A percentile compares a stretch with the other conserved stretches of the same genome.
These are phyloP conservation scores for Engraulis encrasicolus DNA, from an alignment of 2,113 vertebrate genomes.

Conservation along the genomic window DNA sequence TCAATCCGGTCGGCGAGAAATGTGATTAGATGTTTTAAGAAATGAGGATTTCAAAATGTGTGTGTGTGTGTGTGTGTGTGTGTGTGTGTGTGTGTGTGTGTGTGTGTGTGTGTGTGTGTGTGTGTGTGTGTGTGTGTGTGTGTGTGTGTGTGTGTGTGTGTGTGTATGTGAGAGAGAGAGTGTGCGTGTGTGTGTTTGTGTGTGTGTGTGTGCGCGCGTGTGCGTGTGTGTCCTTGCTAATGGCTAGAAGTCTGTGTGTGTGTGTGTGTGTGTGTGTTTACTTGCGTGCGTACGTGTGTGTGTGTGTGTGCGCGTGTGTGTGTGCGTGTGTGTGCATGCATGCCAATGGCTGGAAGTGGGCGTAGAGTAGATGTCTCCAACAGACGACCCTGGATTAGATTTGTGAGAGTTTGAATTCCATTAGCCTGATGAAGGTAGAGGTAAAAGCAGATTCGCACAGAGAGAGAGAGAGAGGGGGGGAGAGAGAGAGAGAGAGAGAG, in stretches of 20 bases:
- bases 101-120: background rate
- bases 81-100: background rate
- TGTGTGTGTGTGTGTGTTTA: background rate
- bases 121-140: background rate
- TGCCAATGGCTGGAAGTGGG: constrained; percentile 27
- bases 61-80: background rate
- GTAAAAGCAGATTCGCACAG: background rate
- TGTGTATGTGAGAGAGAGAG: no score
- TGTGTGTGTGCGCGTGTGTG: no score
- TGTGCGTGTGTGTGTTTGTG: no score
- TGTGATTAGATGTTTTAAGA: no score
- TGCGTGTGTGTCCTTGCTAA: no score
- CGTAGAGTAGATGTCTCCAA: background rate
- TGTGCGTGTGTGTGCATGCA: no score
- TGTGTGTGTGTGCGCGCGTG: no score
- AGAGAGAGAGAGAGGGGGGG: constrained; percentile 38
- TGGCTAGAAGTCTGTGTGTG: constrained; percentile 21
- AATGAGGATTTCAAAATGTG: no score
- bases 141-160: background rate
- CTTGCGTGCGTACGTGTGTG: background rate
- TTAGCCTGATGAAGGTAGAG: no score
- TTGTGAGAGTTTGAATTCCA: background rate
- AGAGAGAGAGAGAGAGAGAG: constrained; percentile 23
- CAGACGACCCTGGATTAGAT: constrained; percentile 20
- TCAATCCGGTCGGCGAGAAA: background rate